Evolutionary conservation across 1,140 invertebrate genomes (phyloP), one percentile per base, ranked within the genome.

Genomic region (Atta texana): DNA sequence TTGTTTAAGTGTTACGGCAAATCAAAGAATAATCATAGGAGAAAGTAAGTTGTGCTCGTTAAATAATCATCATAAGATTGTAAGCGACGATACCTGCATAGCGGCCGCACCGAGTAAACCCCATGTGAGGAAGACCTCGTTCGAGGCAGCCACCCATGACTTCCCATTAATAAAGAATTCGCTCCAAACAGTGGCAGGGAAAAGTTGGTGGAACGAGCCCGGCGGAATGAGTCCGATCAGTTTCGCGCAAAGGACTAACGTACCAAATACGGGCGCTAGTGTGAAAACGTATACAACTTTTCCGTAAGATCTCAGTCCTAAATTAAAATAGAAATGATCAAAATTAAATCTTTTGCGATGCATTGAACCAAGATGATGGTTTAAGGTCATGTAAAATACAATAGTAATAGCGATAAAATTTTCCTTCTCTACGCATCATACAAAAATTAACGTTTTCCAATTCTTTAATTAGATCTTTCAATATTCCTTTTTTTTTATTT

Each of bases 51-150:
- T 28, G 51, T 93, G n/a, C 92, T 31, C 28, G 16, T 92, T 59
- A 75, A 94, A 94, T 49, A 94, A 94, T 61, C 92, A n/a, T 61
- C 18, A 39, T 28, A 7, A 24, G 16, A 10, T 21, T 77, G 53
- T 89, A 57, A 21, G 21, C 6, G 24, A 49, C 12, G 12, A 31
- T 87, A 97, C 96, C 96, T 97, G 98, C 97, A 97, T 98, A 71
- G 97, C 96, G 68, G 98, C 98, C 3, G 98, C 97, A 0, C 98
- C 98, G n/a, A 98, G 95, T 0, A 98, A 93, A 12, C 98, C 98
- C 98, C 98, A 99, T 0, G 98, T 98, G 31, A 98, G 96, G 93
- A 99, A 98, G 1, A 97, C 97, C 95, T 99, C 98, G 92, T 98
- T 97, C 0, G 97, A 97, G 0, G 98, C 98, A 1, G 98, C 97